phyloP scores from a whole-genome alignment of 2,888 invertebrate genomes.

The Polymixis lichenea region DNA sequence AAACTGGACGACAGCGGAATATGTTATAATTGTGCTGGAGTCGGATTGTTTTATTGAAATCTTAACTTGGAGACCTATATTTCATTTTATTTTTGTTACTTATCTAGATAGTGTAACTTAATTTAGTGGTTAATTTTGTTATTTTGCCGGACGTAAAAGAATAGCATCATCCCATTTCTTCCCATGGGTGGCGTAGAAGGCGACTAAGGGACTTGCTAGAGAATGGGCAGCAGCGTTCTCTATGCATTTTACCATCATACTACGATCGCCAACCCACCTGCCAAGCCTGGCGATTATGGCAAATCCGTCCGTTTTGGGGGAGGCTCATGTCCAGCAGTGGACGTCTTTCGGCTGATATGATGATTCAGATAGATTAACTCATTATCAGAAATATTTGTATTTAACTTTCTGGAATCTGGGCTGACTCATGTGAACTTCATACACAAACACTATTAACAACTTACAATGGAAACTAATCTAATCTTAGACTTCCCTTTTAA shows the following conservation, averaged over 20 bases:
- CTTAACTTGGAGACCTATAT: too few species aligned
- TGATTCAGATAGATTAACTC: not conserved
- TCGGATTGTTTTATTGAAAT: not conserved
- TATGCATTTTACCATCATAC: too few species aligned
- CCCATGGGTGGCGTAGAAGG: too few species aligned
- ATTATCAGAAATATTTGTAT: not conserved
- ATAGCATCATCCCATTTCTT: too few species aligned
- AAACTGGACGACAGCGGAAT: constrained; percentile 54
- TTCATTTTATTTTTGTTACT: not conserved
- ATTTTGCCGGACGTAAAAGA: too few species aligned
- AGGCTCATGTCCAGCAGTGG: too few species aligned
- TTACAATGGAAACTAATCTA: constrained; percentile 10
- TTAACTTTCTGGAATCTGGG: not conserved
- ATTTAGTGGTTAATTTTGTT: not conserved
- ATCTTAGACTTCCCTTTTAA: constrained; percentile 16
- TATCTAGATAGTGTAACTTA: not conserved
- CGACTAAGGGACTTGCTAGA: too few species aligned
- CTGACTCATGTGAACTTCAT: constrained; percentile 9
- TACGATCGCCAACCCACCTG: too few species aligned
- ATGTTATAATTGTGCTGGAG: constrained; percentile 36
- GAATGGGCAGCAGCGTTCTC: too few species aligned
- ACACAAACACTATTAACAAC: not conserved
- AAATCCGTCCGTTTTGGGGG: too few species aligned
- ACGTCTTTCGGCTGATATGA: too few species aligned
- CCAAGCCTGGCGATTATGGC: too few species aligned